Evolutionary conservation across 2,113 vertebrate species (phyloP).

Genomic region (Engraulis encrasicolus): DNA sequence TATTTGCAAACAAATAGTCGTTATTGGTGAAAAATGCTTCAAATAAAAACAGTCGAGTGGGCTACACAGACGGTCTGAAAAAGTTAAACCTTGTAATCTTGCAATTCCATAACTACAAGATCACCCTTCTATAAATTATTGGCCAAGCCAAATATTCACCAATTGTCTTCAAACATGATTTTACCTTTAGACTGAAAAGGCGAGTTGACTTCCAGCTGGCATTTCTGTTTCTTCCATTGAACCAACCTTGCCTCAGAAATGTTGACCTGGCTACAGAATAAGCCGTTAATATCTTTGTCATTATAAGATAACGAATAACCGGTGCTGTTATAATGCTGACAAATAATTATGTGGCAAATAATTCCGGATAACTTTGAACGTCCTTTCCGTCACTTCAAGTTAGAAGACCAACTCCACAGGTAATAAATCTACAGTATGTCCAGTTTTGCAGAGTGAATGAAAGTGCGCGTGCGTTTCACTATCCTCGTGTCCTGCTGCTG

Average conservation of each 20-base stretch:
- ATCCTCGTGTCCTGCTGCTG: not conserved
- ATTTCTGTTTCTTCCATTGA: conserved; percentile 52
- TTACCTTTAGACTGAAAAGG: conserved; percentile 86
- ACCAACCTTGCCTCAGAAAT: conserved; percentile 73
- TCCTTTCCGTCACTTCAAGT: not conserved
- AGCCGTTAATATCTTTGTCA: conserved; percentile 81
- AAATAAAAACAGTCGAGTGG: no score
- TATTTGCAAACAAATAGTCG: no score
- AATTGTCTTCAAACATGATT: not conserved
- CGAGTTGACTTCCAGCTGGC: conserved; percentile 65
- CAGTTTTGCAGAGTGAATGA: not conserved
- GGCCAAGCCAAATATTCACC: no score
- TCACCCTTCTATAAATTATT: no score
- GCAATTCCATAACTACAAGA: no score
- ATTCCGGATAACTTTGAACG: not conserved
- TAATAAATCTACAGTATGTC: not conserved
- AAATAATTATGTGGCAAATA: not conserved
- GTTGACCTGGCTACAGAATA: conserved; percentile 54
- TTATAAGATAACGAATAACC: not conserved
- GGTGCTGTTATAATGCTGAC: no score
- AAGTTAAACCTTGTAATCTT: no score
- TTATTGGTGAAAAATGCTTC: no score
- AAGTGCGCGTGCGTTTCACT: not conserved
- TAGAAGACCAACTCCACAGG: not conserved
- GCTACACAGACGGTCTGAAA: no score